These are phyloP conservation scores for Enteromius afrohamiltoni DNA, from an alignment of 2,797 vertebrate species.

Conservation along the genomic window DNA sequence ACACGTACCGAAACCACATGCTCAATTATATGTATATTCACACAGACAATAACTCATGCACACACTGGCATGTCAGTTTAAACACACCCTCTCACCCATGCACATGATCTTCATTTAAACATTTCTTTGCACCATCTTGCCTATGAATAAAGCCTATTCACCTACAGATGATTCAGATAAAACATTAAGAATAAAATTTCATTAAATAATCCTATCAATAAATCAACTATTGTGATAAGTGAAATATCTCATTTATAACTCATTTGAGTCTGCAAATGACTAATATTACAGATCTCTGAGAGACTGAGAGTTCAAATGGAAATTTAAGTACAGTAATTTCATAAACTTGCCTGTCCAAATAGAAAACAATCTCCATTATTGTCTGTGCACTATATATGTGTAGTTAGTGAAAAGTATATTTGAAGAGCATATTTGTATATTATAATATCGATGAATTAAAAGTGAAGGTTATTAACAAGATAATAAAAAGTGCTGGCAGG, in stretches of 20 bases:
- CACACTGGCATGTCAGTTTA: constrained; percentile 23
- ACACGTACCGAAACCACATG: constrained; percentile 24
- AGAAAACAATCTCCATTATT: constrained; percentile 7
- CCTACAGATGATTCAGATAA: background rate
- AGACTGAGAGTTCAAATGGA: background rate
- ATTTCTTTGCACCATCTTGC: constrained; percentile 6
- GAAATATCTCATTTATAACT: constrained; percentile 10
- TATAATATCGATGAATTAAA: background rate
- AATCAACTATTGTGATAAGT: background rate
- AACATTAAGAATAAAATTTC: background rate
- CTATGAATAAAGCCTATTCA: background rate
- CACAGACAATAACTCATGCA: constrained; percentile 22
- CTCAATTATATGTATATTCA: constrained; percentile 32
- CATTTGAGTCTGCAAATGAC: background rate
- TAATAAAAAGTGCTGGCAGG: background rate
- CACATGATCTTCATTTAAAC: constrained; percentile 17
- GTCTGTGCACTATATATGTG: background rate
- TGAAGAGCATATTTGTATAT: background rate
- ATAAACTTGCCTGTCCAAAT: background rate
- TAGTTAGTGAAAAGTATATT: background rate
- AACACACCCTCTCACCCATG: constrained; percentile 5
- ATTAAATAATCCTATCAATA: background rate
- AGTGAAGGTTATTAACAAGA: background rate
- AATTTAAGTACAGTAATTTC: background rate
- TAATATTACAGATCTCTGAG: background rate